Base-by-base conservation (phyloP, 2,797 vertebrate species). In the Hapalemur alaotrensis region DNA sequence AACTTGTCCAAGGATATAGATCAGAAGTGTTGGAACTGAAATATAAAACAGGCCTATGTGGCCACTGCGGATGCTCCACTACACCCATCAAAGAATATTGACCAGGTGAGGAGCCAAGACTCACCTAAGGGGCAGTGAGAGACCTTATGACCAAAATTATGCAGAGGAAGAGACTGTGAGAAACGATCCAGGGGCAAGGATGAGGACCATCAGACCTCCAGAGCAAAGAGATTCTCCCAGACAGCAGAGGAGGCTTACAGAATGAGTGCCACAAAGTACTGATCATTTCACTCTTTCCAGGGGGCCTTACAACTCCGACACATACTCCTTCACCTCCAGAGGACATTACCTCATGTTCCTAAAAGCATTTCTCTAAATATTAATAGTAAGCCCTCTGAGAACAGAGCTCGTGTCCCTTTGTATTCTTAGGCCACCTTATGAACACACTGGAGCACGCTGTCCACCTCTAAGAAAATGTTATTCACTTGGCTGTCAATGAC, bases 61-160 rank as follows among this genome's bases (percentile, higher is more conserved):
- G 30, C 13, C 38, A 50, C 17, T 18, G 4, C 0, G 4, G 38
- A 10, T 2, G 1, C 32, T 18, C 14, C 38, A 48, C 7, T 18
- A 12, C 25, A 67, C 25, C 61, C n/a, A 17, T 52, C 43, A 52
- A 30, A 81, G 65, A 69, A 59, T 67, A 46, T 0, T 11, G 30
- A 22, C 5, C 0, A 4, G 18, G 11, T 69, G 65, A 52, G 30
- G 35, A 43, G 41, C 28, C 15, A 0, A 28, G 23, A 38, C 18
- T 63, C 67, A 38, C 14, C 69, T 46, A 32, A 28, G 9, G 20
- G 69, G 41, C 65, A 46, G 32, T 3, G 12, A 46, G 18, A 57
- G 48, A 14, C 41, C 3, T 10, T 11, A 25, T 48, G 35, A 46
- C 28, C n/a, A 41, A 50, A n/a, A 41, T 7, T 12, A n/a, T 4